These are phyloP conservation scores for Nemotelus nigrinus DNA, from an alignment of 2,888 invertebrate species.

Conservation along the genomic window DNA sequence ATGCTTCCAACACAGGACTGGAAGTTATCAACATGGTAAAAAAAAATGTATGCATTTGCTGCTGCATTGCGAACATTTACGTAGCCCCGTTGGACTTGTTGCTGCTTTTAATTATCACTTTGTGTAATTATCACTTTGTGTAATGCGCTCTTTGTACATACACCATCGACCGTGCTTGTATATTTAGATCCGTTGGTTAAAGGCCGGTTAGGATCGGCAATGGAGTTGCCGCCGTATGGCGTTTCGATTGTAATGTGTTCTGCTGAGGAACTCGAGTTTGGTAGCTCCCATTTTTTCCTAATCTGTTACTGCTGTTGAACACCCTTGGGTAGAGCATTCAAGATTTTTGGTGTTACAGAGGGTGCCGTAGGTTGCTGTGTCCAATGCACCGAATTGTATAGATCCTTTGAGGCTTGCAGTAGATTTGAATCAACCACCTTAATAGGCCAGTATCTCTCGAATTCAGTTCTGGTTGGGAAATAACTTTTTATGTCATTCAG, in stretches of 20 bases:
- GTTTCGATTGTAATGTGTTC: slow-evolving; percentile 54
- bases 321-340: slow-evolving; percentile 53
- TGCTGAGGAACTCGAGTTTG: slow-evolving; percentile 36
- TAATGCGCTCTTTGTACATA: slow-evolving; percentile 56
- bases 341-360: slow-evolving; percentile 66
- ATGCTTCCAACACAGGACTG: too few species aligned
- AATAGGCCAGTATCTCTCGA: slow-evolving; percentile 93
- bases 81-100: too few species aligned
- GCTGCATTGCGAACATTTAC: too few species aligned
- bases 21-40: too few species aligned
- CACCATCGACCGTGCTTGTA: slow-evolving; percentile 62
- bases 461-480: slow-evolving; percentile 87
- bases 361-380: slow-evolving; percentile 81
- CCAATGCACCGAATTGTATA: slow-evolving; percentile 74
- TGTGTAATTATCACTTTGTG: slow-evolving; percentile 68
- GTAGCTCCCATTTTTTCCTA: slow-evolving; percentile 56
- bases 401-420: slow-evolving; percentile 75
- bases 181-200: slow-evolving; percentile 56
- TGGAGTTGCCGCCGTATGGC: slow-evolving; percentile 58
- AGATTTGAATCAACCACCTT: slow-evolving; percentile 86
- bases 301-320: slow-evolving; percentile 55
- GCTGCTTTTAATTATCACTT: too few species aligned
- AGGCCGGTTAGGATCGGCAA: slow-evolving; percentile 62
- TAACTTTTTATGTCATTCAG: slow-evolving; percentile 90
- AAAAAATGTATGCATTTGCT: too few species aligned